phyloP scores from a whole-genome alignment of 2,888 invertebrate species.

The Vesta saturnalis region DNA sequence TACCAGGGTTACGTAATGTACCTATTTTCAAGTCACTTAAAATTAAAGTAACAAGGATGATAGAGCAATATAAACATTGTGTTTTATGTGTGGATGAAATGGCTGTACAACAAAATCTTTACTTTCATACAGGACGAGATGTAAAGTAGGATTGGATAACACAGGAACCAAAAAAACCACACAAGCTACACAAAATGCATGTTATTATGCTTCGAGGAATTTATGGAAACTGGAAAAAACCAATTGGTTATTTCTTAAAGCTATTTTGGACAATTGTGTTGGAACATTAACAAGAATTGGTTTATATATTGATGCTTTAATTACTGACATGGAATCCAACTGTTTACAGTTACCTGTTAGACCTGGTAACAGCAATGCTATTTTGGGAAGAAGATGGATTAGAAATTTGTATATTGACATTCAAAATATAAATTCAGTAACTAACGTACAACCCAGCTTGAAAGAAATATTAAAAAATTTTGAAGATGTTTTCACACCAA shows the following conservation, averaged over 20 bases:
- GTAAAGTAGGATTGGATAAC: not conserved
- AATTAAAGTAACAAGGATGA: not conserved
- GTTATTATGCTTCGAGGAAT: slow-evolving; percentile 1
- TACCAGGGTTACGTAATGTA: not conserved
- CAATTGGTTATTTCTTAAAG: not conserved
- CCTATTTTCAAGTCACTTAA: not conserved
- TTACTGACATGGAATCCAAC: not conserved
- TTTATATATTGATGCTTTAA: not conserved
- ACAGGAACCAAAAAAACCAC: not conserved
- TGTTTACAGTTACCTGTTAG: too few relatives aligned
- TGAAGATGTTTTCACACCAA: too few relatives aligned
- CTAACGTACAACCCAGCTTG: too few relatives aligned
- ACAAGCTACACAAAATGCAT: not conserved
- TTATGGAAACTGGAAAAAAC: not conserved
- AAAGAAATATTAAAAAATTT: too few relatives aligned
- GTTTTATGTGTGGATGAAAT: not conserved
- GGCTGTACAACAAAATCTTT: not conserved
- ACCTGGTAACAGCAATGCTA: too few relatives aligned
- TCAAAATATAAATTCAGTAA: too few relatives aligned
- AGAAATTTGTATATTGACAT: too few relatives aligned
- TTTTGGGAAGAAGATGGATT: too few relatives aligned
- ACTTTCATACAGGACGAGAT: not conserved
- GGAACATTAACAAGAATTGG: not conserved
- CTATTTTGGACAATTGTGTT: slow-evolving; percentile 6
- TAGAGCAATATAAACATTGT: not conserved